phyloP scores from a whole-genome alignment of 1,140 invertebrate genomes.

The Scaptodrosophila lebanonensis region DNA sequence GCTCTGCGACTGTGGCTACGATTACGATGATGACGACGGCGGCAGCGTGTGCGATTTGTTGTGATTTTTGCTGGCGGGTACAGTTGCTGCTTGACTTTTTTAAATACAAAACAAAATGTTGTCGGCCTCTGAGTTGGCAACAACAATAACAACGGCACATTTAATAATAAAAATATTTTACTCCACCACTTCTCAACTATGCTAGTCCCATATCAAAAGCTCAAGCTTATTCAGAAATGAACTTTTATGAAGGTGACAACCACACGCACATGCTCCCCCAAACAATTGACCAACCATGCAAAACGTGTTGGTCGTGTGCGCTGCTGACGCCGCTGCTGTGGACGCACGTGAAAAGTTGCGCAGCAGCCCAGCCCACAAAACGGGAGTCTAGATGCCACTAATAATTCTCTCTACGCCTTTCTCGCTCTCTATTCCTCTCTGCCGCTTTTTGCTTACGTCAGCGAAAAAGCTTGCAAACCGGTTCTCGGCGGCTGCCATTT shows the following conservation, averaged over 20 bases:
- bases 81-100: slow-evolving; percentile 66
- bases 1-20: slow-evolving; percentile 31
- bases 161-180: slow-evolving; percentile 50
- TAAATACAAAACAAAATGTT: slow-evolving; percentile 47
- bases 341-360: slow-evolving; percentile 54
- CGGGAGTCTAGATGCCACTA: slow-evolving; percentile 11
- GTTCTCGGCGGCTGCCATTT: slow-evolving; percentile 52
- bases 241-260: no score
- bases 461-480: no score
- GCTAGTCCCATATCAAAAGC: no score
- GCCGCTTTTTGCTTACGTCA: no score
- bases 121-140: slow-evolving; percentile 51
- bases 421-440: slow-evolving; percentile 9
- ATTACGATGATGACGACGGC: slow-evolving; percentile 18
- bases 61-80: slow-evolving; percentile 61
- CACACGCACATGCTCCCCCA: not conserved
- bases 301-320: slow-evolving; percentile 69
- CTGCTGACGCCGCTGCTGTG: slow-evolving; percentile 20
- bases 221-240: no score
- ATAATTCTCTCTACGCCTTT: slow-evolving; percentile 12
- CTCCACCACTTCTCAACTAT: no score
- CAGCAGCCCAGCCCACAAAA: slow-evolving; percentile 40
- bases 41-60: slow-evolving; percentile 57
- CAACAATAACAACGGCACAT: slow-evolving; percentile 30
- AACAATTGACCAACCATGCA: slow-evolving; percentile 17